Percentiles rank a stretch among this genome's conserved stretches.
phyloP scores from a whole-genome alignment of 2,113 vertebrate genomes.

The Seriola rivoliana region DNA sequence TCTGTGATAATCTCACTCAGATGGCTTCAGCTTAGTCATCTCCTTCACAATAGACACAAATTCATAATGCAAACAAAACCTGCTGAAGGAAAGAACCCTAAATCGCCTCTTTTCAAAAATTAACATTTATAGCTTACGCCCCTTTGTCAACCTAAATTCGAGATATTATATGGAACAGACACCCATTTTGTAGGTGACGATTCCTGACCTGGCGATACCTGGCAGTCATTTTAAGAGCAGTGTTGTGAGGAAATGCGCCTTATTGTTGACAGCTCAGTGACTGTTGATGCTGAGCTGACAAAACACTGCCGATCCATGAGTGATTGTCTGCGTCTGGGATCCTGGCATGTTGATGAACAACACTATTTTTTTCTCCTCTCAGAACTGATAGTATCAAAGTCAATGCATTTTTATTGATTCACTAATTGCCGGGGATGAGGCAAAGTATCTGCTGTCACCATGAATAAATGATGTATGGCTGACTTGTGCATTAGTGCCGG shows the following conservation, averaged over 20 bases:
- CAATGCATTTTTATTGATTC: slow-evolving; percentile 81
- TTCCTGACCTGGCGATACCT: slow-evolving; percentile 40
- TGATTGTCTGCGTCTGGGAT: slow-evolving; percentile 67
- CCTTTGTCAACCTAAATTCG: not conserved
- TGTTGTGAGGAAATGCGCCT: slow-evolving; percentile 45
- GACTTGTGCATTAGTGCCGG: slow-evolving; percentile 66
- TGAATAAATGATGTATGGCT: slow-evolving; percentile 82
- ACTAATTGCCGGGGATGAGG: slow-evolving; percentile 80
- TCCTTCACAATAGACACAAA: slow-evolving; percentile 41
- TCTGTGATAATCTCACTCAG: slow-evolving; percentile 66
- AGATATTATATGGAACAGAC: slow-evolving; percentile 19
- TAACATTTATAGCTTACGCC: not conserved
- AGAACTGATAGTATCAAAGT: slow-evolving; percentile 78
- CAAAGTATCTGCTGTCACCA: slow-evolving; percentile 72
- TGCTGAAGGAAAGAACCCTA: slow-evolving; percentile 21
- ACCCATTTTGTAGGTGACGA: slow-evolving; percentile 37
- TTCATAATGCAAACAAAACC: slow-evolving; percentile 51
- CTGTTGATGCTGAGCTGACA: slow-evolving; percentile 69
- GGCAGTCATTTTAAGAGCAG: slow-evolving; percentile 61
- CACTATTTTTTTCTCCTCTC: slow-evolving; percentile 54
- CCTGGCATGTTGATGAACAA: slow-evolving; percentile 77
- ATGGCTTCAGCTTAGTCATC: slow-evolving; percentile 46
- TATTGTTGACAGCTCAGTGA: slow-evolving; percentile 48
- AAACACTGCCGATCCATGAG: slow-evolving; percentile 69
- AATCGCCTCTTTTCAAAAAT: slow-evolving; percentile 20